These are phyloP conservation scores for Picus viridis DNA, from an alignment of 2,797 vertebrate genomes.

Conservation along the genomic window DNA sequence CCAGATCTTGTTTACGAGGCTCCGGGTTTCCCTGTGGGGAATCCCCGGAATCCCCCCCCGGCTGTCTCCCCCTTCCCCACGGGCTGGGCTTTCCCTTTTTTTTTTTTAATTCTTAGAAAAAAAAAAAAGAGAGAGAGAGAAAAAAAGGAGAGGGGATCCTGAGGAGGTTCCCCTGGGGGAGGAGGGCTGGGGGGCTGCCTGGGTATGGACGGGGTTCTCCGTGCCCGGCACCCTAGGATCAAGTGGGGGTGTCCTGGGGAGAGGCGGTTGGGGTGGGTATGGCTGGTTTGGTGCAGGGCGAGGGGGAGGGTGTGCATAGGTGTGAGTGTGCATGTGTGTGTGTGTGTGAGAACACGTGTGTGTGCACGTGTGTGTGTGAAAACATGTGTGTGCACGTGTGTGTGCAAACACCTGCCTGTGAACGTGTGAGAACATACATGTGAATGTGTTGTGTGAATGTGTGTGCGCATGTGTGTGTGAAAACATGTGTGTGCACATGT, in stretches of 20 bases:
- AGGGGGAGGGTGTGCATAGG: fast-evolving
- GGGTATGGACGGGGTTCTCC: fast-evolving
- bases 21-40: conserved; percentile 20
- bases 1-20: neutral
- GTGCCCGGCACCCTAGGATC: fast-evolving
- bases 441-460: too few species aligned
- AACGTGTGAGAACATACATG: too few species aligned
- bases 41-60: conserved; percentile 3
- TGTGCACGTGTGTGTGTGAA: neutral
- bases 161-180: neutral
- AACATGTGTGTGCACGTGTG: neutral
- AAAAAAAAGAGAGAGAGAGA: neutral
- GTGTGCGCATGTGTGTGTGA: too few species aligned
- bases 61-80: fast-evolving
- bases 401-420: too few species aligned
- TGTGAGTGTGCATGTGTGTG: neutral
- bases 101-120: neutral
- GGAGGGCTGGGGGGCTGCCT: fast-evolving
- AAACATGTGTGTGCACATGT: neutral
- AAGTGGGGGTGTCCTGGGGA: fast-evolving
- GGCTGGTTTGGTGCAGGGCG: fast-evolving
- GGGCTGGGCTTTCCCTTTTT: neutral
- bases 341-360: fast-evolving
- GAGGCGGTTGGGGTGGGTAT: neutral
- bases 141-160: neutral